These are phyloP conservation scores for Gandaritis pyraliata DNA, from an alignment of 2,888 invertebrate genomes.

Conservation along the genomic window DNA sequence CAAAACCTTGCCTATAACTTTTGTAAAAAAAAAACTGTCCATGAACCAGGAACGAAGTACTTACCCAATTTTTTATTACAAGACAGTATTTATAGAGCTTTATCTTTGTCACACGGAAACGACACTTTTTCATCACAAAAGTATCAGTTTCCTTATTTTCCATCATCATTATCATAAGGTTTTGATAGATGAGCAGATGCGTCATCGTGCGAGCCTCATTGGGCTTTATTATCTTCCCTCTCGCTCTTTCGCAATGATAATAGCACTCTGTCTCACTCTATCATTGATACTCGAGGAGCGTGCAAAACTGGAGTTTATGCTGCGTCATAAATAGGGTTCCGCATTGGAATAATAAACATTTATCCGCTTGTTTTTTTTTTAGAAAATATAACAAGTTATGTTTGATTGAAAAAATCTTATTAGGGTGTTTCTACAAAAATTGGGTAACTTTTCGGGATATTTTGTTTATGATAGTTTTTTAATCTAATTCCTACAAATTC, in stretches of 20 bases:
- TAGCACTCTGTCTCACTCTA: neutral
- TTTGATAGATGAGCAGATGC: slow-evolving; percentile 7
- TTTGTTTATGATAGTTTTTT: no score
- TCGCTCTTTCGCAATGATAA: neutral
- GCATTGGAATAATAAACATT: neutral
- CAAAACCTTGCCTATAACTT: no score
- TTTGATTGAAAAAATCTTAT: no score
- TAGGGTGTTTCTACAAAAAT: no score
- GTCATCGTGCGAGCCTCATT: slow-evolving; percentile 5
- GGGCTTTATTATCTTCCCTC: slow-evolving; percentile 3
- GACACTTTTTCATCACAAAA: neutral
- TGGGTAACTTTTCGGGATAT: no score
- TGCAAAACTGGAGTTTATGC: slow-evolving; percentile 3
- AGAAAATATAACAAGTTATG: no score
- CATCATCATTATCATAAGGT: slow-evolving; percentile 9
- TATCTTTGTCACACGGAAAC: neutral
- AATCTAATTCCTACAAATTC: no score
- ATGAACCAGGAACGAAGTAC: no score
- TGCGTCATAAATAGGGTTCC: slow-evolving; percentile 1
- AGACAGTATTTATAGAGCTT: neutral
- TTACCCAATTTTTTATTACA: no score
- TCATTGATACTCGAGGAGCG: slow-evolving; percentile 1
- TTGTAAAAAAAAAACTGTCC: no score
- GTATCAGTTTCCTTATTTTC: neutral
- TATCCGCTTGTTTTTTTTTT: no score